Evolutionary conservation across 2,113 vertebrate species (phyloP).

Genomic region (Uria lomvia): DNA sequence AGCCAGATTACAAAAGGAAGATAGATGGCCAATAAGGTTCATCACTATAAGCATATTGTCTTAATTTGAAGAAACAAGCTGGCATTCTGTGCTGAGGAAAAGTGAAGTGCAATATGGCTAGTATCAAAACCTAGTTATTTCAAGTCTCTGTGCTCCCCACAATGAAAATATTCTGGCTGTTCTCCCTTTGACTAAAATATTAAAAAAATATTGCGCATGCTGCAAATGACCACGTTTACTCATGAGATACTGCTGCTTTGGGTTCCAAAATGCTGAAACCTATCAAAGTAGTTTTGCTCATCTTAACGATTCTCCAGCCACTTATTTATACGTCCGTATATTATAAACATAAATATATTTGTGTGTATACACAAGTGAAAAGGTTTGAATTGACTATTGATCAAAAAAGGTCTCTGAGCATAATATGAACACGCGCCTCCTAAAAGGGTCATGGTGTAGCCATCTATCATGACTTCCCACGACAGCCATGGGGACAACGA

Average conservation of each 20-base stretch:
- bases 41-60: conserved; percentile 70
- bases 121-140: conserved; percentile 16
- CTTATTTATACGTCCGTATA: background rate
- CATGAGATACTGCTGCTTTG: background rate
- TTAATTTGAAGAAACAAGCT: conserved; percentile 72
- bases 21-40: conserved; percentile 62
- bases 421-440: background rate
- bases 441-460: conserved; percentile 20
- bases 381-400: conserved; percentile 44
- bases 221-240: background rate
- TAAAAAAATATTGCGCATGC: background rate
- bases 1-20: conserved; percentile 74
- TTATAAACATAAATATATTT: background rate
- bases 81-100: conserved; percentile 65
- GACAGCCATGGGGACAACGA: conserved; percentile 34
- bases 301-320: background rate
- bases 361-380: background rate
- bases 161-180: conserved; percentile 33
- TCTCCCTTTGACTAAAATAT: conserved; percentile 29
- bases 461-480: conserved; percentile 47
- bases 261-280: background rate
- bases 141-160: background rate
- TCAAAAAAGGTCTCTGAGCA: conserved; percentile 32
- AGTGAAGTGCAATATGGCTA: conserved; percentile 45
- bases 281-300: background rate